A percentile compares a stretch with the other conserved stretches of the same genome.
Conservation (phyloP, 2,113 vertebrate species). For the Plectropomus leopardus region DNA sequence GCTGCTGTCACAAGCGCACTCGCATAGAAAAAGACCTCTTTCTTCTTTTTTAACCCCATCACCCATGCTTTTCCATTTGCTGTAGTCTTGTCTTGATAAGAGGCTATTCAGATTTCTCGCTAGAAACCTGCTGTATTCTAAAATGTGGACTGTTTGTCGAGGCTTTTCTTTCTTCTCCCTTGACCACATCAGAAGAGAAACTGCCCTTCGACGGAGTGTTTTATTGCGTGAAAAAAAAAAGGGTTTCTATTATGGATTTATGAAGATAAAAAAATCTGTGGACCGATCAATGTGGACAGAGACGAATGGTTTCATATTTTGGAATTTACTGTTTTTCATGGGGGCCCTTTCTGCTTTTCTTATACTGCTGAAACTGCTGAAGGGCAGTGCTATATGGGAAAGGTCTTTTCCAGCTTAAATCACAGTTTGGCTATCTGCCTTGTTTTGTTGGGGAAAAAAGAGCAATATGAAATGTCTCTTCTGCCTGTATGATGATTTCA, state of each 20-base stretch:
- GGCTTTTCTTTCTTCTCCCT: background rate
- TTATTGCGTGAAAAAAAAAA: background rate
- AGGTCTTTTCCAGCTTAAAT: slow-evolving; percentile 16
- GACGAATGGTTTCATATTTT: slow-evolving; percentile 41
- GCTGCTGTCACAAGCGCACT: slow-evolving; percentile 58
- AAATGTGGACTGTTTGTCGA: background rate
- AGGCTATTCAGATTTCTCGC: slow-evolving; percentile 18
- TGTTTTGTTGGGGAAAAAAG: background rate
- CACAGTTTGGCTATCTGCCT: background rate
- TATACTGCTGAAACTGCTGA: slow-evolving; percentile 7
- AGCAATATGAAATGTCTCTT: background rate
- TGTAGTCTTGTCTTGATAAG: slow-evolving; percentile 33
- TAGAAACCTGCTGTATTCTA: background rate
- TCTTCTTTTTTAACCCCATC: slow-evolving; percentile 31
- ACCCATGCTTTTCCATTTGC: slow-evolving; percentile 25
- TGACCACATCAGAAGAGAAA: background rate
- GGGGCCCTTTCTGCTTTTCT: background rate
- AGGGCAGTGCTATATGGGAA: slow-evolving; percentile 12
- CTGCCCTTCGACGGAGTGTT: background rate
- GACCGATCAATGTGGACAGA: slow-evolving; percentile 10
- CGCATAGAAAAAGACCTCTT: slow-evolving; percentile 42
- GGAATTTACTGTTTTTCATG: background rate
- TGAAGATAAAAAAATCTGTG: background rate
- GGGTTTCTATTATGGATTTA: slow-evolving; percentile 20
- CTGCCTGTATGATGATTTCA: background rate